phyloP scores from a whole-genome alignment of 2,113 vertebrate species.

The Eptatretus burgeri region DNA sequence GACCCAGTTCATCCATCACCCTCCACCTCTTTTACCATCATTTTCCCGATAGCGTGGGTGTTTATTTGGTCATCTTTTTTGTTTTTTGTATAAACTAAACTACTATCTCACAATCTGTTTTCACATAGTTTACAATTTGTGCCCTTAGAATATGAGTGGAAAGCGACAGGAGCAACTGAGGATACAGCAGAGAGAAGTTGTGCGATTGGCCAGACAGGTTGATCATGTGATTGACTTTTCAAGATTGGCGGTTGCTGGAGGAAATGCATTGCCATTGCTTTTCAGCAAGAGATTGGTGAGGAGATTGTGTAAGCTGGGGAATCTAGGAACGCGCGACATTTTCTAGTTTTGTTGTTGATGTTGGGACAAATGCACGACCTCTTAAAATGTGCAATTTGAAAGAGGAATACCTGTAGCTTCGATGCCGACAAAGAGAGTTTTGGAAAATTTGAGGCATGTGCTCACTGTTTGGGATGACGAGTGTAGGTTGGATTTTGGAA shows the following conservation, averaged over 20 bases:
- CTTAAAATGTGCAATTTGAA: not conserved
- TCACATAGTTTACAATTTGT: too few species aligned
- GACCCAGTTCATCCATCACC: too few species aligned
- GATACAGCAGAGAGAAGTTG: slow-evolving; percentile 63
- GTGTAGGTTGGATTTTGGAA: not conserved
- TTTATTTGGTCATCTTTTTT: too few species aligned
- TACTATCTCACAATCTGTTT: too few species aligned
- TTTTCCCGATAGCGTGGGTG: too few species aligned
- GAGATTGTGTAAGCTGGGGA: not conserved
- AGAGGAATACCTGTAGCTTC: not conserved
- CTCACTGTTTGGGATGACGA: not conserved
- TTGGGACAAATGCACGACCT: not conserved
- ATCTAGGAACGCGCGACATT: not conserved
- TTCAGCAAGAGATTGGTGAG: slow-evolving; percentile 88
- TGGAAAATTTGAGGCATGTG: not conserved
- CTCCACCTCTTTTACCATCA: too few species aligned
- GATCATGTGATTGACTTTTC: slow-evolving; percentile 86
- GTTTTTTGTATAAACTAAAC: too few species aligned
- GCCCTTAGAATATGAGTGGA: slow-evolving; percentile 49
- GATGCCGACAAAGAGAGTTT: not conserved
- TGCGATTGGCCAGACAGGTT: slow-evolving; percentile 56
- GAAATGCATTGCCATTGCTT: slow-evolving; percentile 71
- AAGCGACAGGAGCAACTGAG: slow-evolving; percentile 64
- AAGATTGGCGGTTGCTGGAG: slow-evolving; percentile 73
- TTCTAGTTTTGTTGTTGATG: not conserved